Conservation (phyloP, 2,888 invertebrate species). For the Andrena praecox region DNA sequence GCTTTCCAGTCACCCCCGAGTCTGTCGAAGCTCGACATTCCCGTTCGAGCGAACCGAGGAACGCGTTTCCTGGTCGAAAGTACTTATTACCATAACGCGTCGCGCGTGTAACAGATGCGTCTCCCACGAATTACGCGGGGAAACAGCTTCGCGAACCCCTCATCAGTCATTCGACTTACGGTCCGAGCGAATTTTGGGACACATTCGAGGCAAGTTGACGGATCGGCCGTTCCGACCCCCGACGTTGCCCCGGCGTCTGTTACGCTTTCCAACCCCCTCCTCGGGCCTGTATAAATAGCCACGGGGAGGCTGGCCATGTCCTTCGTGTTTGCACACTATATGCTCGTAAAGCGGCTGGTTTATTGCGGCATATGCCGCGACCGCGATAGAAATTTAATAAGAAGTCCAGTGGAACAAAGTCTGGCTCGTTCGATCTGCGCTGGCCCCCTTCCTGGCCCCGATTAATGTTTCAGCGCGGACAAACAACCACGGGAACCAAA, state of each 20-base stretch:
- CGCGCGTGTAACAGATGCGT: constrained; percentile 63
- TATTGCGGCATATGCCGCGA: constrained; percentile 47
- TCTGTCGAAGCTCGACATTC: background rate
- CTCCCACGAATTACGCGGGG: constrained; percentile 48
- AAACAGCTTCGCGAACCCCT: constrained; percentile 45
- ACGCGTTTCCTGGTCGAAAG: constrained; percentile 13
- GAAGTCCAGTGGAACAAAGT: constrained; percentile 24
- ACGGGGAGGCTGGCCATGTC: constrained; percentile 5
- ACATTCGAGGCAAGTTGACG: constrained; percentile 62
- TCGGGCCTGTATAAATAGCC: constrained; percentile 41
- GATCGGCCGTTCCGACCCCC: constrained; percentile 50
- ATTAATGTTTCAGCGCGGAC: constrained; percentile 40
- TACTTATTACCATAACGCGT: constrained; percentile 60
- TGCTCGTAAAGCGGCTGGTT: constrained; percentile 42
- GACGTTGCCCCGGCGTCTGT: constrained; percentile 43
- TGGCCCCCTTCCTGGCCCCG: background rate
- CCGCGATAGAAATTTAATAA: constrained; percentile 56
- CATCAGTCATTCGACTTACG: constrained; percentile 65
- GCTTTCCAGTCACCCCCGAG: constrained; percentile 17
- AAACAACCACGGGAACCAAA: constrained; percentile 28
- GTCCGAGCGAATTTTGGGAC: constrained; percentile 49
- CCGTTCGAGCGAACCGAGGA: constrained; percentile 23
- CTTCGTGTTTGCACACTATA: constrained; percentile 40
- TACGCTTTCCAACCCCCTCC: constrained; percentile 26
- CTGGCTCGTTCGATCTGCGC: background rate